These are phyloP conservation scores for Dicycla oo DNA, from an alignment of 2,888 invertebrate genomes.

Conservation along the genomic window DNA sequence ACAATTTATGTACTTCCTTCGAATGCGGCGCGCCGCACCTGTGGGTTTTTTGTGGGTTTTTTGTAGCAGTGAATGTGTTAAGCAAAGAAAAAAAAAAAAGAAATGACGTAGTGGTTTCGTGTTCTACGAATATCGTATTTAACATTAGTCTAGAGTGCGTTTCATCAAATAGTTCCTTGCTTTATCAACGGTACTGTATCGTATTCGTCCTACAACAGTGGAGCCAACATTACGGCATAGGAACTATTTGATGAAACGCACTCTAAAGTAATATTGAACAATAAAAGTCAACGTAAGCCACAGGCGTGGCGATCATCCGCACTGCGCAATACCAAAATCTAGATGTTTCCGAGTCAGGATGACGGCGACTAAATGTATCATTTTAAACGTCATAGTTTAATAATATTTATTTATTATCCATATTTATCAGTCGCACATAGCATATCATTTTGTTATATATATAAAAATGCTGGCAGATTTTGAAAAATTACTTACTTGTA, in stretches of 20 bases:
- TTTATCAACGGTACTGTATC: no score
- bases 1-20: no score
- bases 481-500: no score
- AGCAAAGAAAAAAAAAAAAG: neutral
- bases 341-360: slow-evolving; percentile 35
- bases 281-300: slow-evolving; percentile 7
- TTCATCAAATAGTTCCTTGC: no score
- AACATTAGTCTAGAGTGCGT: no score
- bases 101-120: slow-evolving; percentile 14
- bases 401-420: slow-evolving; percentile 34
- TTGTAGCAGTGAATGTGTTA: no score
- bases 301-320: slow-evolving; percentile 10
- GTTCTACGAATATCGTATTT: neutral
- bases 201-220: no score
- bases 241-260: no score
- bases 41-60: no score
- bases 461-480: neutral
- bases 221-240: no score
- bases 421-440: slow-evolving; percentile 24
- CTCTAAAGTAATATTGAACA: slow-evolving; percentile 26
- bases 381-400: slow-evolving; percentile 37
- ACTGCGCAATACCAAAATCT: slow-evolving; percentile 23
- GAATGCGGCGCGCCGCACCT: no score
- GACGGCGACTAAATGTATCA: slow-evolving; percentile 18
- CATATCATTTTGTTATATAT: slow-evolving; percentile 4